Percentiles rank a stretch among this genome's conserved stretches.
Evolutionary conservation across 2,113 vertebrate species (phyloP).

Genomic region (Geococcyx californianus): DNA sequence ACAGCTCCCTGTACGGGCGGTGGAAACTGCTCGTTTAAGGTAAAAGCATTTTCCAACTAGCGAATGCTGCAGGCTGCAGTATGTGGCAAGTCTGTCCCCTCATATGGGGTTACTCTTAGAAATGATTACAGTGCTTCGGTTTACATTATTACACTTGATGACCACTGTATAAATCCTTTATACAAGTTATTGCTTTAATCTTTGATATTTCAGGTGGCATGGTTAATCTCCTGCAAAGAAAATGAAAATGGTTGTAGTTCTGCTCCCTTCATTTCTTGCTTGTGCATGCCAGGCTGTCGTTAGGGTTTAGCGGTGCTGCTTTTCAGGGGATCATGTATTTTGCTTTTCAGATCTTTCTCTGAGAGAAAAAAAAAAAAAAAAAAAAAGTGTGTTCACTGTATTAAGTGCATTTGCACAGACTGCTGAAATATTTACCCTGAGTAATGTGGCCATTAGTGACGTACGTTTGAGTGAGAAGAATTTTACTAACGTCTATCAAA

Average conservation of each 20-base stretch:
- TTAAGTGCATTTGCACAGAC: background rate
- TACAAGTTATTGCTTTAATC: background rate
- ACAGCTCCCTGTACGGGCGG: background rate
- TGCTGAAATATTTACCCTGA: background rate
- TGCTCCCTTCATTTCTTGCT: background rate
- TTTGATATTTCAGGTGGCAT: background rate
- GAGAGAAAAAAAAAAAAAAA: background rate
- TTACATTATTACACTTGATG: background rate
- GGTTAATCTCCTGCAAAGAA: background rate
- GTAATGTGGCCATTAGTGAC: background rate
- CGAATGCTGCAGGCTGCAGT: accelerated
- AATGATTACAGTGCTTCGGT: background rate
- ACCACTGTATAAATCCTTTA: background rate
- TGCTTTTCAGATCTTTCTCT: background rate
- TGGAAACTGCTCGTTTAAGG: background rate
- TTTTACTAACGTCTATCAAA: background rate
- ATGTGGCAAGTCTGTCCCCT: background rate
- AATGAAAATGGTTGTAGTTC: background rate
- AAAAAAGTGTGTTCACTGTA: background rate
- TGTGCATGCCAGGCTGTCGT: background rate
- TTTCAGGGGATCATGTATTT: background rate
- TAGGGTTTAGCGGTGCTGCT: background rate
- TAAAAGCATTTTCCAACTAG: background rate
- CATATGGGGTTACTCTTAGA: accelerated
- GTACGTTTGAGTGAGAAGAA: background rate